phyloP scores from a whole-genome alignment of 35 echinoderm and acorn worm genomes.

The Lytechinus variegatus region DNA sequence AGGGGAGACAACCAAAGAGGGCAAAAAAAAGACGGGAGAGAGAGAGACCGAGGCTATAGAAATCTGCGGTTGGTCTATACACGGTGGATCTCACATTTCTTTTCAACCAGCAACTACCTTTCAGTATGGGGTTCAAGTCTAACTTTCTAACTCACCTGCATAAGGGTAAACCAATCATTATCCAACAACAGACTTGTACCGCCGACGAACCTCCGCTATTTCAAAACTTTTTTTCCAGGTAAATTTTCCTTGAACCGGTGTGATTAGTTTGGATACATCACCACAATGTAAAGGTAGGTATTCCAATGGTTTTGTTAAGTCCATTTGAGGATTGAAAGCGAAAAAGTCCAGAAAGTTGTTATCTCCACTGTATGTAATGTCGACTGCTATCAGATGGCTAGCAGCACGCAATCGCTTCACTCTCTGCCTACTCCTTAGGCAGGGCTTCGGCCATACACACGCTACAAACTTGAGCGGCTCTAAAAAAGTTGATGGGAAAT shows the following conservation, averaged over 20 bases:
- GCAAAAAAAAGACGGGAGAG: not conserved
- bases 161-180: not conserved
- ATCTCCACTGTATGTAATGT: not conserved
- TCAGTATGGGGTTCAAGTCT: not conserved
- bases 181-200: not conserved
- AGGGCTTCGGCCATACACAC: not conserved
- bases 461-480: constrained; percentile 42
- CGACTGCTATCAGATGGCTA: not conserved
- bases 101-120: not conserved
- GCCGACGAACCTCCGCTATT: not conserved
- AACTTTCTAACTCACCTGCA: constrained; percentile 21
- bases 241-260: not conserved
- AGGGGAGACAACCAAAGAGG: not conserved
- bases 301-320: not conserved
- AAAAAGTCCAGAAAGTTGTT: not conserved
- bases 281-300: constrained; percentile 1
- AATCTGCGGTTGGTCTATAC: constrained; percentile 20
- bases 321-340: not conserved
- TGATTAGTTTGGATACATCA: not conserved
- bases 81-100: constrained; percentile 32
- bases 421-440: constrained; percentile 8
- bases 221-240: not conserved
- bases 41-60: constrained; percentile 5
- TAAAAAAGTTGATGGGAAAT: constrained; percentile 47
- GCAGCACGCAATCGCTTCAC: not conserved